phyloP scores from a whole-genome alignment of 2,888 invertebrate species.

The Apomyelois bistriatella region DNA sequence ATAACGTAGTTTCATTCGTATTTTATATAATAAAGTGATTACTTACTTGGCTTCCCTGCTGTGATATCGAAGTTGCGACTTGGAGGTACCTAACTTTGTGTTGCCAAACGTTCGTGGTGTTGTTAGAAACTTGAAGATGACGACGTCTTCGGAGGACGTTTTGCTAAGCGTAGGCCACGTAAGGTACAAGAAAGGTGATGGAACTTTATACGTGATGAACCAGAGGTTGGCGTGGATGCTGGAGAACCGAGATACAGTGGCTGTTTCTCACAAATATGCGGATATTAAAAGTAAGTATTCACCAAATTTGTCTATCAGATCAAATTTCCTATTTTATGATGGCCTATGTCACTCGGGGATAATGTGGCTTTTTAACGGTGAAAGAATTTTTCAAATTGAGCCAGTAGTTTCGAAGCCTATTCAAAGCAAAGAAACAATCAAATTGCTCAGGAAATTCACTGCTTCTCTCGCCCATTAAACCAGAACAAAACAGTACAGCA shows the following conservation, averaged over 20 bases:
- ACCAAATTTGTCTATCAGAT: no score
- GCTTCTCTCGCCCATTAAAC: no score
- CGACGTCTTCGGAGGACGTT: slow-evolving; percentile 96
- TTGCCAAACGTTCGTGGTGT: slow-evolving; percentile 12
- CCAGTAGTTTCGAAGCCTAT: no score
- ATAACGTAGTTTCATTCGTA: not conserved
- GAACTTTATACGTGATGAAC: slow-evolving; percentile 96
- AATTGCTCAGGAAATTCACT: no score
- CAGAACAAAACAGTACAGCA: no score
- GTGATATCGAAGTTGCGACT: slow-evolving; percentile 18
- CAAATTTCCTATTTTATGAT: no score
- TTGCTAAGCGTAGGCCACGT: slow-evolving; percentile 95
- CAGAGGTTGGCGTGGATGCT: slow-evolving; percentile 98
- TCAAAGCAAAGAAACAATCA: no score
- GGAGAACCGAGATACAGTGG: slow-evolving; percentile 94
- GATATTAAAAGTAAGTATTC: slow-evolving; percentile 93
- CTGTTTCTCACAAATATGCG: slow-evolving; percentile 95
- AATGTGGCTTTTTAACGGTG: no score
- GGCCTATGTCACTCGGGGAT: not conserved
- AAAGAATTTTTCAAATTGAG: no score
- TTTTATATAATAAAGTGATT: not conserved
- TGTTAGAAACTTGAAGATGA: slow-evolving; percentile 73
- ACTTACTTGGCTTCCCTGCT: not conserved
- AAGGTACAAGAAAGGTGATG: slow-evolving; percentile 97
- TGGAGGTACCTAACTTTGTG: slow-evolving; percentile 13